Evolutionary conservation across 1,140 invertebrate species (phyloP).

Genomic region (Neodiprion lecontei): DNA sequence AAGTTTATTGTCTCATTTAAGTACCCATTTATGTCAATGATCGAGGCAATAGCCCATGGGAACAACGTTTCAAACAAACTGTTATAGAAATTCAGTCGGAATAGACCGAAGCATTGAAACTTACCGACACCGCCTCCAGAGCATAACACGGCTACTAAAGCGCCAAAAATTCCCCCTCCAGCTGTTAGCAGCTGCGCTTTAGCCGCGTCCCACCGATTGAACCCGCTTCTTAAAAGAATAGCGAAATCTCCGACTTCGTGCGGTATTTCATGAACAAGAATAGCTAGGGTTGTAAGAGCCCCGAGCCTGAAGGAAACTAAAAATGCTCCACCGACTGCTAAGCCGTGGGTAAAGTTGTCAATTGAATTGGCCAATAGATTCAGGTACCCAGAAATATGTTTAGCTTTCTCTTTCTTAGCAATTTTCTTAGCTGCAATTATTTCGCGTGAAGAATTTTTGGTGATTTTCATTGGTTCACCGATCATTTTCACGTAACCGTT

Average conservation of each 20-base stretch:
- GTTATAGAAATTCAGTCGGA: too few species aligned
- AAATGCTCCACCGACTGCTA: slow-evolving; percentile 95
- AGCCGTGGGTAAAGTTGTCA: slow-evolving; percentile 97
- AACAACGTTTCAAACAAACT: too few species aligned
- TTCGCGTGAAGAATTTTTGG: slow-evolving; percentile 14
- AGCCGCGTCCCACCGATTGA: slow-evolving; percentile 91
- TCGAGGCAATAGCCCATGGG: too few species aligned
- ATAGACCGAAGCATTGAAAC: slow-evolving; percentile 19
- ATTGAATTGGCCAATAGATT: slow-evolving; percentile 95
- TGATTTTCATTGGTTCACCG: slow-evolving; percentile 5
- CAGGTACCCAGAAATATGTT: slow-evolving; percentile 87
- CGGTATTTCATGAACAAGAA: slow-evolving; percentile 96
- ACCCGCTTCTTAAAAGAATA: slow-evolving; percentile 92
- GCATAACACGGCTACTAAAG: slow-evolving; percentile 82
- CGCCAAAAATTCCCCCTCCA: slow-evolving; percentile 84
- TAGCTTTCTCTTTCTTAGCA: slow-evolving; percentile 40
- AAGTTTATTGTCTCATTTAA: too few species aligned
- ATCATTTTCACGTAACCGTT: slow-evolving; percentile 21
- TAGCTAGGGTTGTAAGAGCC: slow-evolving; percentile 90
- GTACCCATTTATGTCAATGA: too few species aligned
- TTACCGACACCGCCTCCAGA: slow-evolving; percentile 82
- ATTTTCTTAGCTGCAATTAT: not conserved
- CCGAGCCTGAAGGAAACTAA: slow-evolving; percentile 88
- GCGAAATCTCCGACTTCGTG: slow-evolving; percentile 98
- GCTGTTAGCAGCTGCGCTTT: slow-evolving; percentile 91